These are phyloP conservation scores for Molossus alvarezi DNA, from an alignment of 2,797 vertebrate species.

Conservation along the genomic window DNA sequence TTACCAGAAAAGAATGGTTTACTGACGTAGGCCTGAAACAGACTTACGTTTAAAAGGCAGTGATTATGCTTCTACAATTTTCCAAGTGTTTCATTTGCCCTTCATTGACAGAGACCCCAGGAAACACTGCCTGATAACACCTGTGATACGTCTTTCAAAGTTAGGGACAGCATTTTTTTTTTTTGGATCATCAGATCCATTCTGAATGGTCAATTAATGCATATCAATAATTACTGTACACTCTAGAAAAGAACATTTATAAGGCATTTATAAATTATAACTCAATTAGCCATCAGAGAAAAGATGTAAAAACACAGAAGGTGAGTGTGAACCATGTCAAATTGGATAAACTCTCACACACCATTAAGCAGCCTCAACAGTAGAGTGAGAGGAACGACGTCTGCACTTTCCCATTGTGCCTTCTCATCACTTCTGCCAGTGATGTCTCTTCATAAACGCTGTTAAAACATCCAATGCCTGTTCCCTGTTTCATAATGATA, in stretches of 20 bases:
- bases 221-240: slow-evolving; percentile 68
- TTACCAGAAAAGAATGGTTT: slow-evolving; percentile 1
- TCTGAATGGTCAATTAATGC: slow-evolving; percentile 61
- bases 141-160: slow-evolving; percentile 66
- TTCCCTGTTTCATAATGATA: slow-evolving; percentile 77
- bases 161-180: slow-evolving; percentile 29
- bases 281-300: slow-evolving; percentile 77
- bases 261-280: slow-evolving; percentile 75
- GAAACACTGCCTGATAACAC: neutral
- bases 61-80: neutral
- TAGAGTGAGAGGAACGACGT: neutral
- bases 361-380: slow-evolving; percentile 62
- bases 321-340: slow-evolving; percentile 71
- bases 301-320: slow-evolving; percentile 23
- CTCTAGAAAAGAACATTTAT: slow-evolving; percentile 51
- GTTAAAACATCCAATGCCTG: slow-evolving; percentile 50
- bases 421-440: slow-evolving; percentile 69
- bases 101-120: neutral
- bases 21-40: neutral
- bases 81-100: neutral
- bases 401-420: slow-evolving; percentile 75
- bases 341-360: slow-evolving; percentile 66
- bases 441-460: slow-evolving; percentile 61
- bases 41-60: neutral
- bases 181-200: slow-evolving; percentile 8